These are phyloP conservation scores for Neolamprologus sp. DNA, from an alignment of 2,113 vertebrate species.

Conservation along the genomic window DNA sequence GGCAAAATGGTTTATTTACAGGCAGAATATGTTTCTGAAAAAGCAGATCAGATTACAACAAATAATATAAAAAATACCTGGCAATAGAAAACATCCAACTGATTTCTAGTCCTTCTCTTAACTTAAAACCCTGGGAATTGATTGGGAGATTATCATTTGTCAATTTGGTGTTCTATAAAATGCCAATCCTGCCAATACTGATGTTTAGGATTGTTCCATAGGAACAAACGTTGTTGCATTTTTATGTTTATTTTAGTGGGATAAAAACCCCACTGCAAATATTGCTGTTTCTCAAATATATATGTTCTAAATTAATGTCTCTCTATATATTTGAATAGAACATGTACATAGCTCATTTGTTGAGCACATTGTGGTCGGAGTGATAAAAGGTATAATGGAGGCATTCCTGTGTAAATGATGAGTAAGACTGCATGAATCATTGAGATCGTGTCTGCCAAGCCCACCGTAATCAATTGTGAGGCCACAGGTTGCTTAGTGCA, in stretches of 20 bases:
- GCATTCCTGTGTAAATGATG: conserved; percentile 22
- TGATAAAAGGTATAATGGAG: conserved; percentile 20
- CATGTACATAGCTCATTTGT: background rate
- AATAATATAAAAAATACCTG: background rate
- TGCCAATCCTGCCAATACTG: background rate
- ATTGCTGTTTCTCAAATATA: background rate
- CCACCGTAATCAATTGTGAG: conserved; percentile 16
- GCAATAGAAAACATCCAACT: background rate
- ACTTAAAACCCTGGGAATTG: background rate
- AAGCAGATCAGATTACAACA: fast-evolving
- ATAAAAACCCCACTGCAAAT: background rate
- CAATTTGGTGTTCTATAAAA: background rate
- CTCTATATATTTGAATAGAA: background rate
- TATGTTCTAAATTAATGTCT: background rate
- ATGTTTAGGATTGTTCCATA: background rate
- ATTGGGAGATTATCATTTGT: background rate
- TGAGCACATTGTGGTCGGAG: background rate
- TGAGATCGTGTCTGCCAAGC: background rate
- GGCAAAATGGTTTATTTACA: background rate
- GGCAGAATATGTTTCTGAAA: background rate
- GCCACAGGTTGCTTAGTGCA: background rate
- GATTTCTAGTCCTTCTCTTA: background rate
- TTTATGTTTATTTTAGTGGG: background rate
- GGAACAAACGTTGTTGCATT: background rate
- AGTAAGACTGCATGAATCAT: conserved; percentile 28